Base-by-base conservation (phyloP, 2,113 vertebrate genomes). In the Lepisosteus oculatus region DNA sequence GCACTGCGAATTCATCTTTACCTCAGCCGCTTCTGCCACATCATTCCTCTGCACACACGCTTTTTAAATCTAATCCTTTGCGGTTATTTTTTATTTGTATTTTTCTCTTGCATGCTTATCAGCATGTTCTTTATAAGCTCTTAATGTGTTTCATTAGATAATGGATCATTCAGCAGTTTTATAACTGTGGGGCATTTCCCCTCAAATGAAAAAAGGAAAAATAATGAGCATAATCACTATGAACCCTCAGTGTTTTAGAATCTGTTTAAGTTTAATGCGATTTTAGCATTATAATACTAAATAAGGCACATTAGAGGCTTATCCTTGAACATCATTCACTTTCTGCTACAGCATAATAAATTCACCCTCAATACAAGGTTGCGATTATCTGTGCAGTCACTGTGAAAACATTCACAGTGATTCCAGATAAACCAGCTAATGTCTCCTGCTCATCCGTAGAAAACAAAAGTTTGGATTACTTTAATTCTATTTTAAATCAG, bases 201-300 rank as follows among this genome's bases (percentile, higher is more conserved):
- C 45, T 43, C 29, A 72, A 72, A 47, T 47, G 56, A 71, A 75
- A 71, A 43, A 17, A 29, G 29, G 0, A 29, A 29, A 29, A 14
- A 64, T 68, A 63, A 72, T 55, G 57, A 76, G 64, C 41, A 57
- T 72, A 68, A 76, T 76, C 70, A 72, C 42, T 71, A 69, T 71
- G 43, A 61, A 66, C 69, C 51, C 55, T 67, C 65, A 11, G 55
- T 55, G 54, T 44, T 29, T 61, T 72, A 62, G 43, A 29, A 72
- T 72, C n/a, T 45, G 3, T 63, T 56, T 62, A 17, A 68, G 11
- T 62, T 71, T 76, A 76, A 76, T 72, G 66, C 62, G 74, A 76
- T 72, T 73, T 76, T 69, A 69, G 67, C 67, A 29, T 68, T 64
- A 76, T 43, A 68, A 59, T 69, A 63, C 29, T 7, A n/a, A 65